phyloP scores from a whole-genome alignment of 2,888 invertebrate genomes.

The Callyntrura guangdongensis region DNA sequence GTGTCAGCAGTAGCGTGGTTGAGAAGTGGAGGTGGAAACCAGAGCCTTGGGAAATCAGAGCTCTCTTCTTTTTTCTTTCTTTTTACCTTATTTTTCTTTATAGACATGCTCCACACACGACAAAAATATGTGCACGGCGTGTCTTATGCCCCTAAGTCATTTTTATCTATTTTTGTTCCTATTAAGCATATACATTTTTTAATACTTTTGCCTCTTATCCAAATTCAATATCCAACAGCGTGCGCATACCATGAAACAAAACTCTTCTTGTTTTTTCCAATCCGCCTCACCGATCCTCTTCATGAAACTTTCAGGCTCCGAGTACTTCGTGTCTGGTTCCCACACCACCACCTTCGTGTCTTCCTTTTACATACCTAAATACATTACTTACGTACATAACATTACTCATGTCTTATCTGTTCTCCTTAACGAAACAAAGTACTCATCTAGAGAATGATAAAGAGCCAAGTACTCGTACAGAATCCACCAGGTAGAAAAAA shows the following conservation, averaged over 20 bases:
- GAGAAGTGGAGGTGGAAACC: slow-evolving; percentile 35
- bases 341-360: not conserved
- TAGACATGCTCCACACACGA: not conserved
- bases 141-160: slow-evolving; percentile 35
- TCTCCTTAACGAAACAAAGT: not conserved
- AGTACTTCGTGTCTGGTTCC: not conserved
- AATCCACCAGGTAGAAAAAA: slow-evolving; percentile 24
- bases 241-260: not conserved
- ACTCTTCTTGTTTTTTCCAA: not conserved
- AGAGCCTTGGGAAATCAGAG: slow-evolving; percentile 65
- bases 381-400: not conserved
- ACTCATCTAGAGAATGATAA: not conserved
- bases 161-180: slow-evolving; percentile 10
- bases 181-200: not conserved
- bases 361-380: not conserved
- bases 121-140: slow-evolving; percentile 18
- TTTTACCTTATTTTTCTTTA: slow-evolving; percentile 20
- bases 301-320: not conserved
- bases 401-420: slow-evolving; percentile 8
- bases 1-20: not conserved
- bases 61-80: not conserved
- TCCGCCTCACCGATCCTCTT: not conserved
- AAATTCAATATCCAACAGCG: slow-evolving; percentile 25
- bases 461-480: not conserved
- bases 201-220: not conserved